Base-by-base conservation (phyloP, 53 echinoderm and acorn worm genomes). In the Hippasteria phrygiana region DNA sequence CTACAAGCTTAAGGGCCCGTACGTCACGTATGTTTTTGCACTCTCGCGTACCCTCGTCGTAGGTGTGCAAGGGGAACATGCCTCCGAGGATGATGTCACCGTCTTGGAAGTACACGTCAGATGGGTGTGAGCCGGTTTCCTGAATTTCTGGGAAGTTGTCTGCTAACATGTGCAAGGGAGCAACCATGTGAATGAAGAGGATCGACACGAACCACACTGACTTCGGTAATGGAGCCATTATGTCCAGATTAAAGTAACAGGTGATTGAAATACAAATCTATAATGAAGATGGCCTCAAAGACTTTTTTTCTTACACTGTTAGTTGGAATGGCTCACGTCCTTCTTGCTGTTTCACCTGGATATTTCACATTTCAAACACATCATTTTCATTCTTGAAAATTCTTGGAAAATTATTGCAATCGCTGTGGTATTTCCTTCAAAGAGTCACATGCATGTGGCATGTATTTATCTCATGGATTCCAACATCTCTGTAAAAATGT, bases 81-180 rank as follows among this genome's bases (percentile, higher is more conserved):
- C 94, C 97, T 4, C 97, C 97, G 11, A 96, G 32, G 27, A 96
- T 87, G 20, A 96, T 38, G 43, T 96, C 94, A 17, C 97, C 97
- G 29, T 95, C 87, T 55, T 91, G 85, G 31, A 72, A 85, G 87
- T 92, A 96, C 1, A 93, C 93, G 41, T 93, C 91, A 45, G 65
- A 27, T 5, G 38, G 32, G 32, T 16, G 48, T 8, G 48, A 48
- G 14, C 8, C 8, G 14, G 8, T 48, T 48, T 8, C 48, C 14
- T 48, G 48, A 48, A 14, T 48, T 48, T 8, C 48, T 14, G 48
- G 8, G 48, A 14, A 10, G 48, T 10, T 31, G 69, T 67, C 34
- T 4, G 69, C 13, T 16, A 35, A 16, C 34, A 35, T 31, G 26
- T 73, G 73, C 4, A 73, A 27, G 64, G 64, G 8, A 0, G 40